phyloP scores from a whole-genome alignment of 2,888 invertebrate species.

The Tolmerus cingulatus region DNA sequence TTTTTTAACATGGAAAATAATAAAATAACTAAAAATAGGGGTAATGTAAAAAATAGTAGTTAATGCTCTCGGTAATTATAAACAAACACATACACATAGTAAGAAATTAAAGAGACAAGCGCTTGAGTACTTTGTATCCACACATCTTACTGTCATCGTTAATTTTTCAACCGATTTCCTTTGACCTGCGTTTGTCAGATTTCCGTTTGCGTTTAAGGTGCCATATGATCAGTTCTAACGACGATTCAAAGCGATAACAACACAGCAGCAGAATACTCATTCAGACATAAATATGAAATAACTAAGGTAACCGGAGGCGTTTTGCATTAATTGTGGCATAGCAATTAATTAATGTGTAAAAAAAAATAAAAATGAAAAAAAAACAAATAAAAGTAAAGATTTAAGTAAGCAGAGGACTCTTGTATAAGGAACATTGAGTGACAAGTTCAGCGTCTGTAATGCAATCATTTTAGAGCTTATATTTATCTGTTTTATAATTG shows the following conservation, averaged over 20 bases:
- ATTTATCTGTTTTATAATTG: slow-evolving; percentile 27
- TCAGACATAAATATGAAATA: neutral
- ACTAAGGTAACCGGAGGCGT: neutral
- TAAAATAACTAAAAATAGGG: slow-evolving; percentile 8
- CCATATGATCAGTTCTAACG: slow-evolving; percentile 17
- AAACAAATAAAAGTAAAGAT: neutral
- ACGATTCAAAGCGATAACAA: neutral
- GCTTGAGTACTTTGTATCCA: slow-evolving; percentile 29
- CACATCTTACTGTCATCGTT: neutral
- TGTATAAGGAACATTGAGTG: slow-evolving; percentile 11
- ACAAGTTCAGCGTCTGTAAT: slow-evolving; percentile 22
- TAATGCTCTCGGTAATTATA: slow-evolving; percentile 35
- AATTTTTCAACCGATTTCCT: neutral
- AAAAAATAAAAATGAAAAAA: too few species aligned
- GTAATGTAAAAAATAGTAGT: slow-evolving; percentile 34
- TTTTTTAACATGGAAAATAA: slow-evolving; percentile 15
- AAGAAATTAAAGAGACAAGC: slow-evolving; percentile 5
- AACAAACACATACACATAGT: slow-evolving; percentile 23
- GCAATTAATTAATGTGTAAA: neutral
- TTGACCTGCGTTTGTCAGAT: neutral
- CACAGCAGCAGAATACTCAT: neutral
- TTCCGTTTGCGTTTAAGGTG: neutral
- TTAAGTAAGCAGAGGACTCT: neutral
- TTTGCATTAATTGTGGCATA: slow-evolving; percentile 1
- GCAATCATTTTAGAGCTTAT: slow-evolving; percentile 31